Evolutionary conservation across 2,888 invertebrate species (phyloP).

Genomic region (Caradrina kadenii): DNA sequence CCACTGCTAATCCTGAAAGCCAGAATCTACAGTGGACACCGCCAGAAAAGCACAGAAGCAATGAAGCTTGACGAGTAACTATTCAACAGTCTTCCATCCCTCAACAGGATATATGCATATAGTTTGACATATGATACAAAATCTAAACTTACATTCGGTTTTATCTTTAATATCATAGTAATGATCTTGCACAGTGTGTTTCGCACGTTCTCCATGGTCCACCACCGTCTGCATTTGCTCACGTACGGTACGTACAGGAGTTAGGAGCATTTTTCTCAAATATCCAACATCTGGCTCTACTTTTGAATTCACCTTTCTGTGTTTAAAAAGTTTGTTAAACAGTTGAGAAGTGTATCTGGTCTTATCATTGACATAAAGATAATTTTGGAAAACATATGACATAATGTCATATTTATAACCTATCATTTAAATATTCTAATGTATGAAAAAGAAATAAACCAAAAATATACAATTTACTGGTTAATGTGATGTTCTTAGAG

Average conservation of each 20-base stretch:
- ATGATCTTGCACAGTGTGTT: slow-evolving; percentile 77
- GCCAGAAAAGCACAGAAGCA: too few species aligned
- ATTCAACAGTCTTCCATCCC: too few species aligned
- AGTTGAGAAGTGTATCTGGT: slow-evolving; percentile 10
- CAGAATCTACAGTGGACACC: too few species aligned
- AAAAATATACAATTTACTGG: background rate
- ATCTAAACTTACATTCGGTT: slow-evolving; percentile 79
- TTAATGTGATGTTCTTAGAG: background rate
- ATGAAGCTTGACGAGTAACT: too few species aligned
- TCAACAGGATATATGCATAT: too few species aligned
- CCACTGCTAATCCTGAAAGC: too few species aligned
- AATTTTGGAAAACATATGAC: slow-evolving; percentile 2
- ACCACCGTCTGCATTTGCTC: slow-evolving; percentile 79
- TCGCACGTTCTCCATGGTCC: slow-evolving; percentile 79
- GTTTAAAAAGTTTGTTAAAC: slow-evolving; percentile 5
- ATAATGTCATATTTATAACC: background rate
- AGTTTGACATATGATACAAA: background rate
- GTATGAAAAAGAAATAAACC: background rate
- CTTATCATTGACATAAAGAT: slow-evolving; percentile 31
- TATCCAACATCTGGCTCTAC: slow-evolving; percentile 70
- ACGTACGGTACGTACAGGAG: slow-evolving; percentile 78
- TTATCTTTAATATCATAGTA: slow-evolving; percentile 79
- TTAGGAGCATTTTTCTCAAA: slow-evolving; percentile 72
- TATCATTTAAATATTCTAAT: background rate
- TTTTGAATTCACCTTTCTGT: slow-evolving; percentile 73